Evolutionary conservation across 2,888 invertebrate species (phyloP), one percentile per base, ranked within the genome.

Genomic region (Cheilosia grossa): DNA sequence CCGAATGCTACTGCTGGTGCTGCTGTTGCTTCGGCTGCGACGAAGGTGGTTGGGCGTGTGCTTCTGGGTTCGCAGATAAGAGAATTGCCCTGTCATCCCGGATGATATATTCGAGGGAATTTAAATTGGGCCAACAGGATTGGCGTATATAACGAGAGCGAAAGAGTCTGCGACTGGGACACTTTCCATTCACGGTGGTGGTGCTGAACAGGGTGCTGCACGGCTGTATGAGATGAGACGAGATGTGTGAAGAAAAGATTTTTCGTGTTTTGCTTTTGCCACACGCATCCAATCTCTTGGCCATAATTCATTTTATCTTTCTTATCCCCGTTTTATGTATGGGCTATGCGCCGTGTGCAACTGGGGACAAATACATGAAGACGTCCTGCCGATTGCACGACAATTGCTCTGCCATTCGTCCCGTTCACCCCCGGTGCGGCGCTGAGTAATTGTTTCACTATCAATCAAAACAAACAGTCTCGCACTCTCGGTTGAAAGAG

Each of bases 41-140:
- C 24, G 44, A 53, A 24, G 53, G n/a, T 27, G 17, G 58, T 42
- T 33, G 66, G 72, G 66, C 5, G 58, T 59, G 40, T 54, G 56
- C 44, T 44, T 15, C 91, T 91, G 91, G 91, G 89, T 92, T 92
- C 88, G 89, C 92, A 93, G 93, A 93, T 94, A 93, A 93, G 94
- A 93, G 94, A 94, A 94, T 94, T 94, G 94, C 94, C 93, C 94
- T 94, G 94, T 94, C 94, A 94, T 93, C 93, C 93, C 92, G 92
- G 93, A 94, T 94, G 94, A 94, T 94, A 94, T 94, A 94, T 94
- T 94, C 90, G 91, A 90, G 90, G 90, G 91, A 90, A 91, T 91
- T 91, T 91, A 92, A 91, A 91, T 91, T 92, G 92, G 91, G 92
- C 85, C 85, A 85, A 85, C 85, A 72, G 81, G 81, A 85, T 59